phyloP scores from a whole-genome alignment of 2,113 vertebrate genomes.

The Cacatua alba region DNA sequence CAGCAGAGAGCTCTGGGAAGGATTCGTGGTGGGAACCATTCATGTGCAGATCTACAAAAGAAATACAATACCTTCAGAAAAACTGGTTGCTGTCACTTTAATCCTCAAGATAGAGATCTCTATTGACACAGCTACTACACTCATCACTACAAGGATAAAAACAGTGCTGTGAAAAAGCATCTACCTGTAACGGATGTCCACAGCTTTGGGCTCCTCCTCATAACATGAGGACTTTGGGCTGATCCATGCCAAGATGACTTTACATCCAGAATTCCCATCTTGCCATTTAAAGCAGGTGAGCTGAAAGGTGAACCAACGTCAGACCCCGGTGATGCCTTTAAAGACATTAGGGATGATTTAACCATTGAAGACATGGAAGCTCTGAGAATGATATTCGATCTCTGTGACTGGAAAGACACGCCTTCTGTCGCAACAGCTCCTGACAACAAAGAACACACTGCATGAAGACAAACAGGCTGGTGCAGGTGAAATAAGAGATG shows the following conservation, averaged over 20 bases:
- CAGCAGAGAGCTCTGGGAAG: not conserved
- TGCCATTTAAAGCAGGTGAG: conserved; percentile 75
- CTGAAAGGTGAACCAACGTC: conserved; percentile 81
- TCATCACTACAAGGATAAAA: not conserved
- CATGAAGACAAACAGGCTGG: not conserved
- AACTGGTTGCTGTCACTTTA: not conserved
- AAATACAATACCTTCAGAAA: not conserved
- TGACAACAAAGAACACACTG: conserved; percentile 49
- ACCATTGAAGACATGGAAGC: conserved; percentile 78
- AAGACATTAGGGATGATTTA: conserved; percentile 71
- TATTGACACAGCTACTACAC: not conserved
- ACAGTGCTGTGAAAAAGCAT: not conserved
- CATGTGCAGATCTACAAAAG: conserved; percentile 68
- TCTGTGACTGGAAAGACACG: conserved; percentile 72
- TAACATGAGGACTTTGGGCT: conserved; percentile 81
- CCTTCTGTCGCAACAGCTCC: conserved; percentile 75
- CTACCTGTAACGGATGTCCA: conserved; percentile 89
- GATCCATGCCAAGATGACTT: conserved; percentile 81
- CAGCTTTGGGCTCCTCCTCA: conserved; percentile 85
- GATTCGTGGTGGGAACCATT: conserved; percentile 54
- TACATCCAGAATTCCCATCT: conserved; percentile 74
- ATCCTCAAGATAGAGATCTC: not conserved
- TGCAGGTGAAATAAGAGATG: not conserved
- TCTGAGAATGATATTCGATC: conserved; percentile 57
- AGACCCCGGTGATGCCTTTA: conserved; percentile 74